These are phyloP conservation scores for Chrosomus eos DNA, from an alignment of 2,797 vertebrate species.

Conservation along the genomic window DNA sequence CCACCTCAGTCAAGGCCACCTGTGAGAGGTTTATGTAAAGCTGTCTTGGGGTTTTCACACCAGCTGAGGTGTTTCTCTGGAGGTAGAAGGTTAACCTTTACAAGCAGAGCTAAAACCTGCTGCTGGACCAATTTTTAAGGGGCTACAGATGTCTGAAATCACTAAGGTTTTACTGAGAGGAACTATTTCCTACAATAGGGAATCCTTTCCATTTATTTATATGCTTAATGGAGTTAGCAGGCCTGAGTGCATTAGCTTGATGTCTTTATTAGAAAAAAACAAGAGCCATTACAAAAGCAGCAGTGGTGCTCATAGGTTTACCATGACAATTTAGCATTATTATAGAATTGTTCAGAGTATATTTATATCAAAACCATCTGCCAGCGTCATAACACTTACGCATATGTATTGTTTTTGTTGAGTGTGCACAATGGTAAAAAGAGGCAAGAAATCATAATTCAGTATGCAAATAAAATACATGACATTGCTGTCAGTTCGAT, in stretches of 20 bases:
- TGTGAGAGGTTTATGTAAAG: conserved; percentile 40
- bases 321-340: neutral
- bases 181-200: conserved; percentile 25
- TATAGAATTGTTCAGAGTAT: neutral
- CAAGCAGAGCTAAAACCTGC: conserved; percentile 59
- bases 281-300: conserved; percentile 13
- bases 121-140: conserved; percentile 55
- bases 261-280: conserved; percentile 19
- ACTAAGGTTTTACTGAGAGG: conserved; percentile 59
- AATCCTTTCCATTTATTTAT: conserved; percentile 30
- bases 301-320: neutral
- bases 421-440: neutral
- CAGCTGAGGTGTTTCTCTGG: conserved; percentile 21
- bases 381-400: neutral
- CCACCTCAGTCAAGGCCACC: conserved; percentile 20
- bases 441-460: neutral
- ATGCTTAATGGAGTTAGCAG: conserved; percentile 31
- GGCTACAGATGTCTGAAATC: conserved; percentile 60
- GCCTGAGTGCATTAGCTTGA: conserved; percentile 2
- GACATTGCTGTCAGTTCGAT: neutral
- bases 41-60: conserved; percentile 38
- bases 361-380: neutral
- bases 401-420: neutral
- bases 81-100: conserved; percentile 61
- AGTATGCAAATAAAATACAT: neutral